phyloP scores from a whole-genome alignment of 2,888 invertebrate genomes.

The Poecilobothrus nobilitatus region DNA sequence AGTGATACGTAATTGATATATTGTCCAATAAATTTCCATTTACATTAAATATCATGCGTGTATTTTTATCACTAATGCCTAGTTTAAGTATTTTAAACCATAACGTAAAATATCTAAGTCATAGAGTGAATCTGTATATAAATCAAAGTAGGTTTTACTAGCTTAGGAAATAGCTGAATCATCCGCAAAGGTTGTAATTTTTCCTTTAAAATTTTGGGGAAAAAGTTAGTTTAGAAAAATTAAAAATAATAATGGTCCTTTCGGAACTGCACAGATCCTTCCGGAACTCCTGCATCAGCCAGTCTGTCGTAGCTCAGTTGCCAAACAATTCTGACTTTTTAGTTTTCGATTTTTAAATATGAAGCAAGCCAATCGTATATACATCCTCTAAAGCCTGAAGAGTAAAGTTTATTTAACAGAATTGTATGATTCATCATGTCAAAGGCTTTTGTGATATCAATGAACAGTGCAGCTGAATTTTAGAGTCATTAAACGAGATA shows the following conservation, averaged over 20 bases:
- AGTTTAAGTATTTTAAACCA: no score
- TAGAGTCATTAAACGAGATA: slow-evolving; percentile 9
- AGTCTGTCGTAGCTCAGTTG: no score
- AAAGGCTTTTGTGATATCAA: slow-evolving; percentile 17
- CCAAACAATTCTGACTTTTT: no score
- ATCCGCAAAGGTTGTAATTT: not conserved
- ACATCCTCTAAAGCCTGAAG: slow-evolving; percentile 13
- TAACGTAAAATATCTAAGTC: no score
- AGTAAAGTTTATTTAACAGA: slow-evolving; percentile 14
- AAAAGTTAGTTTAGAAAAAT: not conserved
- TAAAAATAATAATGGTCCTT: slow-evolving; percentile 13
- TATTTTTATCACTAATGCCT: no score
- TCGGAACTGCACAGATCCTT: slow-evolving; percentile 16
- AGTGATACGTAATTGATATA: no score
- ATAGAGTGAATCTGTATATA: no score
- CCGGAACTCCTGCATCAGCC: slow-evolving; percentile 13
- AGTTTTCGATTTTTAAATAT: slow-evolving; percentile 13
- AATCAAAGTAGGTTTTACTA: not conserved
- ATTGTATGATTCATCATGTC: slow-evolving; percentile 15
- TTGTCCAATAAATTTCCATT: no score
- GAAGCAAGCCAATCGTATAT: slow-evolving; percentile 13
- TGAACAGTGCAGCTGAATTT: slow-evolving; percentile 14
- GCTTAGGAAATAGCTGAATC: not conserved
- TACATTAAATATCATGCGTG: no score
- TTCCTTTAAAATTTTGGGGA: not conserved